Evolutionary conservation across 2,113 vertebrate species (phyloP).

Genomic region (Sinosuthora webbiana): DNA sequence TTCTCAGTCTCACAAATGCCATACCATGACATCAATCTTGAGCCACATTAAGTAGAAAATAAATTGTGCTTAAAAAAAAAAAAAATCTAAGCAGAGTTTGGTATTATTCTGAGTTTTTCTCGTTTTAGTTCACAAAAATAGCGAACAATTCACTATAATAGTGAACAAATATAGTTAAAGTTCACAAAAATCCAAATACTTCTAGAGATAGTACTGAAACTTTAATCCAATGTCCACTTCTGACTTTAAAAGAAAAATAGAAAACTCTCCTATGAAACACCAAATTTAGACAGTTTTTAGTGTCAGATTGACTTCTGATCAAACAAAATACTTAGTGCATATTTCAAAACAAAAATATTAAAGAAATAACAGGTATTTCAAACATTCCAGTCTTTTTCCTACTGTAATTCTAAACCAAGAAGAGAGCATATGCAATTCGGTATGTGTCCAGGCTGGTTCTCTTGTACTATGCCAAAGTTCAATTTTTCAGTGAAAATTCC

Average conservation of each 20-base stretch:
- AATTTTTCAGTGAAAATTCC: not conserved
- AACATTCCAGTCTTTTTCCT: not conserved
- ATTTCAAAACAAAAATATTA: not conserved
- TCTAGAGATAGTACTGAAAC: not conserved
- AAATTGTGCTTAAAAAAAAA: not conserved
- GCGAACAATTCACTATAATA: too few relatives aligned
- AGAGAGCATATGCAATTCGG: not conserved
- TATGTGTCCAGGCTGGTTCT: not conserved
- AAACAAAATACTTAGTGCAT: not conserved
- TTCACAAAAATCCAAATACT: not conserved
- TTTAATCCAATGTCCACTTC: not conserved
- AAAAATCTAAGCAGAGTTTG: not conserved
- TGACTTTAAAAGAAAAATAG: not conserved
- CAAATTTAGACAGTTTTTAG: not conserved
- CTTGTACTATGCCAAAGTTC: not conserved
- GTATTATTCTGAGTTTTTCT: not conserved
- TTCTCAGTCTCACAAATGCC: not conserved
- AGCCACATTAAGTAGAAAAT: not conserved
- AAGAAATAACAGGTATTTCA: not conserved
- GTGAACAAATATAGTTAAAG: not conserved
- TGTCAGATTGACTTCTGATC: not conserved
- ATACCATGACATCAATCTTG: fast-evolving
- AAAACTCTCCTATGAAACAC: not conserved
- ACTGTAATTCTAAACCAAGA: not conserved
- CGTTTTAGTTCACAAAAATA: not conserved